phyloP scores from a whole-genome alignment of 2,888 invertebrate genomes.

The Synanthedon formicaeformis region DNA sequence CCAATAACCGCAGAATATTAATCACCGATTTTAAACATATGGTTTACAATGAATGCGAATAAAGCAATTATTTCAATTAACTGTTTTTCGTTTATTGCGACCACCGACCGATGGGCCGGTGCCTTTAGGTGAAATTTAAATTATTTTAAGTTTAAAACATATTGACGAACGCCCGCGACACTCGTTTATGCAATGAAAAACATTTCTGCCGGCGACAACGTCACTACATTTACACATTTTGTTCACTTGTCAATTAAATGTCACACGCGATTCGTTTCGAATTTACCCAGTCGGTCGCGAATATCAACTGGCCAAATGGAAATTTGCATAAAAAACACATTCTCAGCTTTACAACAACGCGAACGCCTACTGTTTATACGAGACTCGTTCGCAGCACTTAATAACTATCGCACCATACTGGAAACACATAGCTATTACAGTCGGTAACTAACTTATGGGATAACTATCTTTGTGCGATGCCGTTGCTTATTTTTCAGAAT shows the following conservation, averaged over 20 bases:
- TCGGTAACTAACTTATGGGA: no score
- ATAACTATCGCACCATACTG: background rate
- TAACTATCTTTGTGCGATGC: no score
- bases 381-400: background rate
- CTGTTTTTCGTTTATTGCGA: conserved; percentile 27
- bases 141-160: conserved; percentile 24
- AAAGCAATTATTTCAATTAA: conserved; percentile 48
- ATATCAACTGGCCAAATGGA: conserved; percentile 54
- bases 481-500: no score
- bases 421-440: no score
- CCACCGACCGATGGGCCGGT: conserved; percentile 24
- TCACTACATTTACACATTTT: conserved; percentile 47
- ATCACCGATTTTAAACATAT: conserved; percentile 40
- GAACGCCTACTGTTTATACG: background rate
- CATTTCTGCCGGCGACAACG: conserved; percentile 35
- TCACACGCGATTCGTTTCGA: conserved; percentile 55
- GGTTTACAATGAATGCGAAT: conserved; percentile 23
- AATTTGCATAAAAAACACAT: conserved; percentile 62
- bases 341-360: conserved; percentile 9
- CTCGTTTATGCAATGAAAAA: conserved; percentile 8
- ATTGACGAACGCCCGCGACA: conserved; percentile 22
- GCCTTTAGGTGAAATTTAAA: conserved; percentile 39
- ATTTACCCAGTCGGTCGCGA: conserved; percentile 53
- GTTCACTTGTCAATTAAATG: conserved; percentile 64
- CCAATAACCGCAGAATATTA: conserved; percentile 49